Evolutionary conservation across 2,797 vertebrate species (phyloP), one percentile per base, ranked within the genome.

Genomic region (Sylvia borin): DNA sequence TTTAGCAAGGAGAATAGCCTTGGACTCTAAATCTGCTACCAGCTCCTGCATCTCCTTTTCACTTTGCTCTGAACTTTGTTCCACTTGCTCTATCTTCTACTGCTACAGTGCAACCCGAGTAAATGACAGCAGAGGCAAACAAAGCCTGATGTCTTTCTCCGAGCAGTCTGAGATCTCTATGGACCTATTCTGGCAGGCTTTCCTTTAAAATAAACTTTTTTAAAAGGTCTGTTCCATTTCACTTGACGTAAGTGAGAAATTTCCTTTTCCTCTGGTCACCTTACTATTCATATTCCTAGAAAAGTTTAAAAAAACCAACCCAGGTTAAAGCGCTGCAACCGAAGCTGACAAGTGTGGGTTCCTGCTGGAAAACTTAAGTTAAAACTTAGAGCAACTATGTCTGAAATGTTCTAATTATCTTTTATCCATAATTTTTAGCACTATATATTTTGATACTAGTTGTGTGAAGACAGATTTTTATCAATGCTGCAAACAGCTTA

Each of bases 11-110:
- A 66, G 57, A 93, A 67, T 36, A 92, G 34, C 32, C 68, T 70
- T 71, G 60, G 22, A n/a, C 3, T 27, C 71, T 55, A 5, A 58
- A 64, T 92, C 20, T 26, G 27, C 88, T 85, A 88, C 85, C 86
- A 97, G 94, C 85, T 96, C 83, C 86, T 89, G 64, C 51, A 95
- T 96, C 76, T 91, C 93, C 54, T 55, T 93, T 82, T 97, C 94
- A 62, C 77, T 95, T 91, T 96, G 68, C 11, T 77, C 74, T 87
- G 92, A 79, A 70, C 67, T 66, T 85, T 94, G 68, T 96, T 97
- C 72, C 80, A 97, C 73, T 65, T 95, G 83, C 65, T 85, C 90
- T 85, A 90, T 90, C 65, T 93, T 95, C 54, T 97, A 94, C 27
- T 50, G 58, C 62, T 95, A 57, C 74, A 96, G 53, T 80, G 97